Base-by-base conservation (phyloP, 2,797 vertebrate species). In the Xenopus petersii region DNA sequence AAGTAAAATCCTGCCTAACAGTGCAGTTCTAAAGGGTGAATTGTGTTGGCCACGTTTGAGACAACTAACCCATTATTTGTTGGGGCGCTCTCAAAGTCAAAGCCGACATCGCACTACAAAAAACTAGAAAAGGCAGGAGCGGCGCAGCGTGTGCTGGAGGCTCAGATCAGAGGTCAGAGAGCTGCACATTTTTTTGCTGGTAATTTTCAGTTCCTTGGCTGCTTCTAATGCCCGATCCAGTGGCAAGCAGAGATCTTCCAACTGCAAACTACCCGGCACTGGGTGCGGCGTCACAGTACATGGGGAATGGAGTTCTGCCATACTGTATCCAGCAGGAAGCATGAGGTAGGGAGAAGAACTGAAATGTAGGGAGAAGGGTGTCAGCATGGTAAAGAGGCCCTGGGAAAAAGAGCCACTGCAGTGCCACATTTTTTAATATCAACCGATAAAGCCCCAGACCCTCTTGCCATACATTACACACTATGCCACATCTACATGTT, bases 191-290 rank as follows among this genome's bases (percentile, higher is more conserved):
- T 85, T 89, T 49, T 71, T 78, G 0, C 92, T 93, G 75, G 89
- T 91, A 72, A 83, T 17, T 56, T 86, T 89, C 67, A 95, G 84
- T 10, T 83, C 84, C 26, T 80, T 85, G 0, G 96, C 94, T 0
- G 93, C 94, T 69, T 81, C 81, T 67, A 94, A 80, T 0, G 95
- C 94, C 3, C 75, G 84, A 77, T 82, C 75, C 81, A 98, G 88
- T 0, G 93, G 91, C 26, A 47, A 24, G 81, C 84, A 83, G 56
- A 95, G 68, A 15, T 87, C 84, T 12, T 36, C 69, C 64, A 89
- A 17, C 51, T 82, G 77, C 0, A 58, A 42, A 4, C 60, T 49
- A 2, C 86, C 83, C 4, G 83, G 64, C 0, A 82, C 86, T 54
- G 80, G 58, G 2, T 87, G 88, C 59, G 1, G 79, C 12, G 54